Evolutionary conservation across 2,113 vertebrate genomes (phyloP), one percentile per base, ranked within the genome.

Genomic region (Dipodomys spectabilis): DNA sequence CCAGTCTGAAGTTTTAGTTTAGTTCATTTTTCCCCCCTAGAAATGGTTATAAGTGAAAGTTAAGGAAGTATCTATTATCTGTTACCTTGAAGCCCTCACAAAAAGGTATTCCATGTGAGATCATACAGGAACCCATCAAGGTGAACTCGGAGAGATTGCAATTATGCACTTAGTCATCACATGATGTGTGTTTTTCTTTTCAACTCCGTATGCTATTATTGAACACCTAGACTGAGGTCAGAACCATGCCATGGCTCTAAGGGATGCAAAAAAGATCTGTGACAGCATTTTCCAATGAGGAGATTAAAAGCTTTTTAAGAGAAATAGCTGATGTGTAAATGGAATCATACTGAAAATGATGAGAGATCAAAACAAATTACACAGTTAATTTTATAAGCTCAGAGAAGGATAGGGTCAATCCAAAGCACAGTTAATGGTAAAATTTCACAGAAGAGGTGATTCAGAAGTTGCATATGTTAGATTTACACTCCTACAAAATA

Each of bases 191-290:
- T 12, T 75, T 72, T 93, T 78, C 67, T 91, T 71, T 91, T 91
- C 27, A 57, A 0, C 72, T 89, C 27, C 80, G 19, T 22, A 32
- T 57, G 13, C 32, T 71, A 78, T 73, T 94, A 73, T 94, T 86
- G 82, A 89, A 91, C n/a, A 93, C 44, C 69, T 93, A 44, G 72
- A 32, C 44, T 79, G 69, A 86, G 72, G 77, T 86, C 53, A 93
- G 82, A 82, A 89, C 2, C 19, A 23, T 64, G 19, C 28, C 65
- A 4, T 57, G 71, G n/a, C 62, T 91, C 91, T 91, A 30, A 93
- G n/a, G 94, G 12, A 88, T 15, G 45, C 35, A 87, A 39, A 93
- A 89, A 6, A 7, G 11, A 57, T 82, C 44, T 57, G 49, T 72
- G 44, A 71, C 15, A 82, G 7, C 74, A 82, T 92, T 74, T 94